A percentile compares a stretch with the other conserved stretches of the same genome.
Evolutionary conservation across 2,797 vertebrate genomes (phyloP).

Genomic region (Chelon labrosus): DNA sequence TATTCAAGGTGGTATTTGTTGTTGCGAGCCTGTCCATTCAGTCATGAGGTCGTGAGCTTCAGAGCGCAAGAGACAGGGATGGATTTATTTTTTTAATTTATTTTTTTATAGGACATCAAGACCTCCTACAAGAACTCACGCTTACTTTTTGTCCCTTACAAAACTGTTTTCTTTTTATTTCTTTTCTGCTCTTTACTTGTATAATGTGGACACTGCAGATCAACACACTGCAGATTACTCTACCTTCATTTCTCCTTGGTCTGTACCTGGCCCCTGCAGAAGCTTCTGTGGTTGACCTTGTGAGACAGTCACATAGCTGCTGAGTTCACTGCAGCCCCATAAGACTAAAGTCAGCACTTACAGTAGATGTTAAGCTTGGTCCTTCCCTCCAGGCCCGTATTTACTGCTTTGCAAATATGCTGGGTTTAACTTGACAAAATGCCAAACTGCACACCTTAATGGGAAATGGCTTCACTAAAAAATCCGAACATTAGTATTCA

Average conservation of each 20-base stretch:
- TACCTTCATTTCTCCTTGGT: slow-evolving; percentile 21
- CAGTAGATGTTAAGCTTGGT: slow-evolving; percentile 6
- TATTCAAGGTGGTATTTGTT: slow-evolving; percentile 60
- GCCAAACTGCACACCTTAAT: background rate
- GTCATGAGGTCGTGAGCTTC: slow-evolving; percentile 32
- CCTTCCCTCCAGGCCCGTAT: background rate
- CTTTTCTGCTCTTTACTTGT: background rate
- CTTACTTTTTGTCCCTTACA: background rate
- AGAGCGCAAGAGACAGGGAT: background rate
- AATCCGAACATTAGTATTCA: background rate
- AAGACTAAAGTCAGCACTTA: slow-evolving; percentile 26
- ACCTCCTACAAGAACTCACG: slow-evolving; percentile 8
- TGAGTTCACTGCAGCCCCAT: slow-evolving; percentile 16
- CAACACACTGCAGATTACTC: background rate
- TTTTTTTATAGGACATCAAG: background rate
- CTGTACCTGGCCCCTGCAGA: slow-evolving; percentile 3
- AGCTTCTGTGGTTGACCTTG: slow-evolving; percentile 30
- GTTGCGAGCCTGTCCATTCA: slow-evolving; percentile 15
- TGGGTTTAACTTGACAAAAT: background rate
- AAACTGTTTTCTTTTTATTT: background rate
- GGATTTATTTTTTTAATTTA: slow-evolving; percentile 1
- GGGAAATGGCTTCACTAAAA: background rate
- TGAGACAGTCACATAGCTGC: slow-evolving; percentile 18
- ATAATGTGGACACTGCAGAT: background rate
- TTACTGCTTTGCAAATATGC: background rate